Conservation (phyloP, 2,797 vertebrate genomes). For the Sylvilagus floridanus region DNA sequence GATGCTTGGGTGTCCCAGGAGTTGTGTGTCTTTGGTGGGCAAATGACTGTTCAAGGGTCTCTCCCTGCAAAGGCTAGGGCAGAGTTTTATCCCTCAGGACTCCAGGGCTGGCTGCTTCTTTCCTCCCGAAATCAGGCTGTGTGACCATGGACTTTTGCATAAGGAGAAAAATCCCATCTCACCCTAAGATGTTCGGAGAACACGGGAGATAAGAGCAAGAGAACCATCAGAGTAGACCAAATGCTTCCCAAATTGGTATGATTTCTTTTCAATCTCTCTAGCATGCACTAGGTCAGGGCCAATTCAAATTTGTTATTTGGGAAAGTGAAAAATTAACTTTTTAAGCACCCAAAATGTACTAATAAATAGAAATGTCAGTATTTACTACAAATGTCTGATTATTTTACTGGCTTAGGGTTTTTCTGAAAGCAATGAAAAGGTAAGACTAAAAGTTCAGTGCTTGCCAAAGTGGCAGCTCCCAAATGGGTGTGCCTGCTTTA, state of each 20-base stretch:
- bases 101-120: not conserved
- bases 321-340: not conserved
- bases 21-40: not conserved
- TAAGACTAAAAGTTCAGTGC: not conserved
- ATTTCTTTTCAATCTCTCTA: not conserved
- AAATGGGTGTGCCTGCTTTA: not conserved
- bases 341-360: not conserved
- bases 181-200: not conserved
- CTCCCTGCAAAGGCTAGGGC: not conserved
- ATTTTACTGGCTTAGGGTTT: slow-evolving; percentile 29
- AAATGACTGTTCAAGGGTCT: not conserved
- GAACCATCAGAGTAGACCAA: not conserved
- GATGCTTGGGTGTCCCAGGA: not conserved
- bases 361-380: not conserved
- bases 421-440: slow-evolving; percentile 13
- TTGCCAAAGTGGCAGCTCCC: not conserved
- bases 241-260: not conserved
- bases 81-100: not conserved
- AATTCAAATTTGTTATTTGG: not conserved
- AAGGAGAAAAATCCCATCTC: not conserved
- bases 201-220: not conserved
- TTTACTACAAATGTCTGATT: slow-evolving; percentile 17
- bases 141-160: not conserved
- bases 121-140: not conserved
- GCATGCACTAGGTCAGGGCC: not conserved